These are phyloP conservation scores for Carterocephalus palaemon DNA, from an alignment of 2,888 invertebrate species.

Conservation along the genomic window DNA sequence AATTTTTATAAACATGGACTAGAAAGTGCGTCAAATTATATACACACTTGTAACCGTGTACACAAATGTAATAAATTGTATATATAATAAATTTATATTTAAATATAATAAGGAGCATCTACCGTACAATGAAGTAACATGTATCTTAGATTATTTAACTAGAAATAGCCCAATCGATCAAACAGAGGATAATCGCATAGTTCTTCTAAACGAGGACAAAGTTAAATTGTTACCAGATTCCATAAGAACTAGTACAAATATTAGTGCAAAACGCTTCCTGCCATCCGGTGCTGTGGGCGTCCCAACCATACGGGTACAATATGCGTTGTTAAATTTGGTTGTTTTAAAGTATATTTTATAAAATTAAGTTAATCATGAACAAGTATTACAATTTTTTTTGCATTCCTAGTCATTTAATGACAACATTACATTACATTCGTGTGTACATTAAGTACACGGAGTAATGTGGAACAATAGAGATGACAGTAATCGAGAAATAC, in stretches of 20 bases:
- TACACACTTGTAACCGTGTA: too few relatives aligned
- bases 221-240: slow-evolving; percentile 27
- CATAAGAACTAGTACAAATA: slow-evolving; percentile 9
- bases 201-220: slow-evolving; percentile 61
- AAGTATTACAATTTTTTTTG: neutral
- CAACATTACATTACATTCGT: too few relatives aligned
- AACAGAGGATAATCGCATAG: slow-evolving; percentile 80
- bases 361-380: neutral
- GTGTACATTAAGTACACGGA: too few relatives aligned
- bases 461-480: too few relatives aligned
- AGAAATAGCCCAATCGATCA: slow-evolving; percentile 80
- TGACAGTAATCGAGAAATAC: too few relatives aligned
- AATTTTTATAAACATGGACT: too few relatives aligned
- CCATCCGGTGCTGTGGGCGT: neutral
- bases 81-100: too few relatives aligned
- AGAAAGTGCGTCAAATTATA: too few relatives aligned
- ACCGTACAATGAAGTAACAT: slow-evolving; percentile 53
- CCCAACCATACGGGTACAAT: neutral
- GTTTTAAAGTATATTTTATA: neutral
- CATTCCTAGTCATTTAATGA: slow-evolving; percentile 23
- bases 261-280: slow-evolving; percentile 3
- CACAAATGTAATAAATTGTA: too few relatives aligned
- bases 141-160: slow-evolving; percentile 77
- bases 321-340: neutral
- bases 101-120: slow-evolving; percentile 43